Base-by-base conservation (phyloP, 1,140 invertebrate genomes). In the Sweltsa coloradensis region DNA sequence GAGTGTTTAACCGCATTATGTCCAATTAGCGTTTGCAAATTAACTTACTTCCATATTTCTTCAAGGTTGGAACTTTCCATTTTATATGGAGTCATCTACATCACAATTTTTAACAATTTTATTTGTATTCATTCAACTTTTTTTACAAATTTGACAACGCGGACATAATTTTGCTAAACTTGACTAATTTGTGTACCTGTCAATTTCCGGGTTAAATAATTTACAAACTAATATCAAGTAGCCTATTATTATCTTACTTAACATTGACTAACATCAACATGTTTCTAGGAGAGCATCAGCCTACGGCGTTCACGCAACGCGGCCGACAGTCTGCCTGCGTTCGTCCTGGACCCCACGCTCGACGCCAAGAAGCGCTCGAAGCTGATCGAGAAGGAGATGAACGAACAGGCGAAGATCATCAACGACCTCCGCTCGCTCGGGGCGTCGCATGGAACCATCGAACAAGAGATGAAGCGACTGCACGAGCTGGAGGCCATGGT, bases 361-460 rank as follows among this genome's bases (percentile, higher is more conserved):
- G 90, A 94, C 63, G 79, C 89, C 0, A 89, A 88, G 58, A 85
- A 87, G 58, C 75, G 92, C 31, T 89, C 89, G 5, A 85, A 91
- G 59, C 71, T 95, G n/a, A 90, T 97, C 53, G 91, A 97, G 65
- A 89, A 90, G 60, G 91, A 96, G 67, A 95, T 97, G 89, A 91
- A 90, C 57, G 92, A 97, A 65, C 90, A 96, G 64, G 77, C 89
- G 1, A 91, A 90, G 67, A 85, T 94, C 27, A 93, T 97, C 41
- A 91, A 91, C 59, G 92, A 95, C 67, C 69, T 97, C 41, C 73
- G 86, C 57, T 81, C 84, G 3, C 66, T 93, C 14, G 91, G 92
- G 0, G 93, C 93, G 24, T 89, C 84, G n/a, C 83, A 89, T 57
- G 76, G 79, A 14, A 92, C 88, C 1, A 89, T 97, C 46, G 86